phyloP scores from a whole-genome alignment of 2,888 invertebrate genomes.

The Atrina japonica region DNA sequence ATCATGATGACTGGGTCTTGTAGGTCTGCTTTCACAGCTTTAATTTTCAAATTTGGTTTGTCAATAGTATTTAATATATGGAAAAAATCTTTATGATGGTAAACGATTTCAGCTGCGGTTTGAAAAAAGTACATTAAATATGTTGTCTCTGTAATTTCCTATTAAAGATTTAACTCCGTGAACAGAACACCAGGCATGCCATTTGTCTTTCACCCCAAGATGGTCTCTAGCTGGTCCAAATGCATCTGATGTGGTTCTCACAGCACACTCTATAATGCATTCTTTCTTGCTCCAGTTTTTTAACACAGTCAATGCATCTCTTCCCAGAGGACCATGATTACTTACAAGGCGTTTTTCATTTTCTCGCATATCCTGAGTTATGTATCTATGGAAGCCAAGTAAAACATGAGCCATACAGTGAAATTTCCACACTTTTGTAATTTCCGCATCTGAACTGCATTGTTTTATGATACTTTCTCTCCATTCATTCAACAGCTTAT shows the following conservation, averaged over 20 bases:
- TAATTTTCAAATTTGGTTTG: slow-evolving; percentile 44
- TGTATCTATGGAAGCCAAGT: slow-evolving; percentile 34
- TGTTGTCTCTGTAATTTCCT: slow-evolving; percentile 49
- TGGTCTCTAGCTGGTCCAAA: slow-evolving; percentile 47
- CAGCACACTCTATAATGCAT: slow-evolving; percentile 38
- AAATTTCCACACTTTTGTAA: slow-evolving; percentile 19
- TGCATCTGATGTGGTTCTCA: slow-evolving; percentile 34
- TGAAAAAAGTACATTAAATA: slow-evolving; percentile 49
- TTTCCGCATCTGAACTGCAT: background rate
- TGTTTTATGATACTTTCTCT: slow-evolving; percentile 15
- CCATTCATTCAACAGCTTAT: slow-evolving; percentile 23
- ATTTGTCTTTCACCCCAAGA: slow-evolving; percentile 38
- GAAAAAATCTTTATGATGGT: slow-evolving; percentile 38
- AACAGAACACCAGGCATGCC: slow-evolving; percentile 45
- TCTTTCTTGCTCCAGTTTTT: slow-evolving; percentile 41
- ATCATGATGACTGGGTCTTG: slow-evolving; percentile 15
- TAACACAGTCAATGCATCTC: slow-evolving; percentile 38
- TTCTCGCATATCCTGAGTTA: slow-evolving; percentile 1
- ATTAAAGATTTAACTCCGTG: slow-evolving; percentile 44
- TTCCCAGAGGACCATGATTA: slow-evolving; percentile 36
- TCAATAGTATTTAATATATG: slow-evolving; percentile 30
- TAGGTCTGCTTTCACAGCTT: slow-evolving; percentile 39
- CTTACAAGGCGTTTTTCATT: slow-evolving; percentile 9
- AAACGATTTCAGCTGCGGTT: slow-evolving; percentile 38
- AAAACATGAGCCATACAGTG: slow-evolving; percentile 50